These are phyloP conservation scores for Chaetodon trifascialis DNA, from an alignment of 2,113 vertebrate species.

Conservation along the genomic window DNA sequence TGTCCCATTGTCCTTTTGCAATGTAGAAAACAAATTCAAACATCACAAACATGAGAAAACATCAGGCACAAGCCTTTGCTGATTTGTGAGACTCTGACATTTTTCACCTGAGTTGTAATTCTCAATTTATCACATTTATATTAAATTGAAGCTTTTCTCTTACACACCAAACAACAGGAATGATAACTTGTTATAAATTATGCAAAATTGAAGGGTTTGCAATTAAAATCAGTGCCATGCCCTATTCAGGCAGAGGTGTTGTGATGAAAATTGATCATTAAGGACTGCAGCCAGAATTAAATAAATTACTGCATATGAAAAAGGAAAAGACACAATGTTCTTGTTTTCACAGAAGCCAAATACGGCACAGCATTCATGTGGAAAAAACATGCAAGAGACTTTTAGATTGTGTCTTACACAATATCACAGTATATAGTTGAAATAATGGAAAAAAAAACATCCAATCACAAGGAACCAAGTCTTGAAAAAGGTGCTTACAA, in stretches of 20 bases:
- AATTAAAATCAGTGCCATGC: not conserved
- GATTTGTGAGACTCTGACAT: not conserved
- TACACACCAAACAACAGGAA: not conserved
- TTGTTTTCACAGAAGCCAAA: slow-evolving; percentile 2
- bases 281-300: not conserved
- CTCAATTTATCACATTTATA: not conserved
- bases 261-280: not conserved
- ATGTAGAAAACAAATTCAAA: not conserved
- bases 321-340: not conserved
- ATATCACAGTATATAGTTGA: not conserved
- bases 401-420: not conserved
- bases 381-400: not conserved
- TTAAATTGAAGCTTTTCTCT: not conserved
- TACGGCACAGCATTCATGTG: not conserved
- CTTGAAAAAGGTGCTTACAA: too few species aligned
- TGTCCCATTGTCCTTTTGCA: not conserved
- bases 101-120: not conserved
- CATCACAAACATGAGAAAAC: not conserved
- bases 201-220: not conserved
- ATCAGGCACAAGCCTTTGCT: not conserved
- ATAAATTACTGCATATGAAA: not conserved
- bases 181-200: slow-evolving; percentile 1
- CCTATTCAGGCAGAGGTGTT: not conserved
- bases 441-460: too few species aligned
- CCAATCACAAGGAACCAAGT: too few species aligned